Evolutionary conservation across 2,113 vertebrate species (phyloP).

Genomic region (Lagenorhynchus albirostris): DNA sequence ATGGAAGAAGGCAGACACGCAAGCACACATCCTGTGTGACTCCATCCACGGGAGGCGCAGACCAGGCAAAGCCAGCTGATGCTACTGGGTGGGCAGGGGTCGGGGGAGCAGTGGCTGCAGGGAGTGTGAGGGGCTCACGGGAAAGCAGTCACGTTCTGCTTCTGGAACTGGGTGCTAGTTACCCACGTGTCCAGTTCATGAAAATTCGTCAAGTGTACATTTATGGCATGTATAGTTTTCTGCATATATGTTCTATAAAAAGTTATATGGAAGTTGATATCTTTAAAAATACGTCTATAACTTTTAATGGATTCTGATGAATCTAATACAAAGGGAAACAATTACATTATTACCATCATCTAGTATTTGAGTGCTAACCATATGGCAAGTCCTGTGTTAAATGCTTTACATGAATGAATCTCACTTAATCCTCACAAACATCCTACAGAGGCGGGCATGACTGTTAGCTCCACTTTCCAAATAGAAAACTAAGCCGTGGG

Average conservation of each 20-base stretch:
- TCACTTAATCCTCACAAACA: conserved; percentile 21
- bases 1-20: not conserved
- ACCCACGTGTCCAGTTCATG: not conserved
- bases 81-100: no score
- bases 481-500: not conserved
- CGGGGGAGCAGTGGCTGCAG: not conserved
- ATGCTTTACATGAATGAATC: not conserved
- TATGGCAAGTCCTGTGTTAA: not conserved
- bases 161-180: not conserved
- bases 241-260: not conserved
- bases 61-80: not conserved
- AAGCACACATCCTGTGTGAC: not conserved
- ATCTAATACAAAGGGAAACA: not conserved
- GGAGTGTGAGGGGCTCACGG: not conserved
- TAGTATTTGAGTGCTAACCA: not conserved
- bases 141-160: not conserved
- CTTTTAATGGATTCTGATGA: conserved; percentile 32
- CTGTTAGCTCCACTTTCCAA: not conserved
- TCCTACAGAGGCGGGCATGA: not conserved
- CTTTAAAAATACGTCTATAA: conserved; percentile 10
- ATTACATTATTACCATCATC: not conserved
- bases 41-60: not conserved
- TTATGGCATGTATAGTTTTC: not conserved
- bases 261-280: not conserved
- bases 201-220: not conserved